These are phyloP conservation scores for Borostomias antarcticus DNA, from an alignment of 2,797 vertebrate genomes.

Conservation along the genomic window DNA sequence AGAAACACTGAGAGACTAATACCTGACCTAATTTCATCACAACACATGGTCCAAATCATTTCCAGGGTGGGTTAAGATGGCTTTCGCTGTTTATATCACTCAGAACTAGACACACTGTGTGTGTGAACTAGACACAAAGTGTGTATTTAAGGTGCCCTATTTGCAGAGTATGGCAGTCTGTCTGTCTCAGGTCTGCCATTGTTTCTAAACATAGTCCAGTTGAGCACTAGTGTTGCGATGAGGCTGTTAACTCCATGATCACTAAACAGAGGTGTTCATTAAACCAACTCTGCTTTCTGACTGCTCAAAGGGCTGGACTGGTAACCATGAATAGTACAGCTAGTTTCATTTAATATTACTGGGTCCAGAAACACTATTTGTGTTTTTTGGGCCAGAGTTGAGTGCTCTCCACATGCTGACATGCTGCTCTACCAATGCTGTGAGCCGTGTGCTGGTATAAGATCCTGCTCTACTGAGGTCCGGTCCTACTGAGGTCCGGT, in stretches of 20 bases:
- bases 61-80: not conserved
- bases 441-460: too few species aligned
- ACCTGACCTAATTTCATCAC: not conserved
- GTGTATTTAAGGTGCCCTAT: constrained; percentile 42
- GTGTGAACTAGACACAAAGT: not conserved
- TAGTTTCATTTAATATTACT: too few species aligned
- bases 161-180: constrained; percentile 22
- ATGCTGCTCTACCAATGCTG: too few species aligned
- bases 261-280: constrained; percentile 48
- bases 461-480: too few species aligned
- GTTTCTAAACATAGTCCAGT: constrained; percentile 40
- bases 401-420: too few species aligned
- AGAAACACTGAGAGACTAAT: not conserved
- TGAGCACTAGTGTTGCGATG: constrained; percentile 41
- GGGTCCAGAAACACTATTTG: too few species aligned
- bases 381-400: too few species aligned
- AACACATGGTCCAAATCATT: not conserved
- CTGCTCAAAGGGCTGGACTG: not conserved
- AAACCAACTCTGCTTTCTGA: not conserved
- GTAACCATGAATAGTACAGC: not conserved
- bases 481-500: too few species aligned
- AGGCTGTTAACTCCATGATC: constrained; percentile 50
- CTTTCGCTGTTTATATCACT: constrained; percentile 22
- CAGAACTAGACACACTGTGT: not conserved
- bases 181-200: constrained; percentile 16